Evolutionary conservation across 2,888 invertebrate species (phyloP), one percentile per base, ranked within the genome.

Genomic region (Ischnura elegans): DNA sequence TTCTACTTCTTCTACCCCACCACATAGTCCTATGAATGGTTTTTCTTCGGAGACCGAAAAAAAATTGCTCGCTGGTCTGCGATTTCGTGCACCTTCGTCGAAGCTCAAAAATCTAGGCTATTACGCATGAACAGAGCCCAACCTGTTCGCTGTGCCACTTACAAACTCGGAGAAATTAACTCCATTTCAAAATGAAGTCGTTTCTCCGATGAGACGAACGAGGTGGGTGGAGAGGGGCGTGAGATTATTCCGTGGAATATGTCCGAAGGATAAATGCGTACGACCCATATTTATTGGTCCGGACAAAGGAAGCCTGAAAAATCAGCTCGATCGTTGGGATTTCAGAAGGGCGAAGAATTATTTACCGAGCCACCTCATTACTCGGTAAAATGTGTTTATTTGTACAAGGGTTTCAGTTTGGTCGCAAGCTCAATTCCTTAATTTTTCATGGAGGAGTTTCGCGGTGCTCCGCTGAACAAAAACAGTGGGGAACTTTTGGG

Each of bases 71-170:
- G 10, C 36, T 76, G 76, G 36, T 76, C 36, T 76, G 76, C 76
- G 76, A 76, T 76, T 76, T 76, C 36, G 76, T 76, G 36, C 76
- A 36, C 76, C 36, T 76, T 36, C 76, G 36, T 76, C 76, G 36
- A 76, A 76, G 76, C 76, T 76, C 76, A 76, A 76, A 76, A 76
- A 76, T 76, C 76, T 76, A 76, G 76, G 76, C 76, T 76, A 76
- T 76, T 76, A 76, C 76, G 76, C 76, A 76, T 76, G 76, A 76
- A 76, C 76, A 76, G 76, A 76, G 76, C 76, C 76, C 76, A 76
- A 76, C 76, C 76, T 76, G 76, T 76, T 76, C 76, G 76, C 76
- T 76, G 76, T 76, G 76, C 76, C 76, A 76, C 76, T 76, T 76
- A 76, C 51, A 51, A 61, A 76, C 76, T 76, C 76, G 36, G 76